A percentile compares a stretch with the other conserved stretches of the same genome.
phyloP scores from a whole-genome alignment of 2,113 vertebrate species.

The Diadophis punctatus region DNA sequence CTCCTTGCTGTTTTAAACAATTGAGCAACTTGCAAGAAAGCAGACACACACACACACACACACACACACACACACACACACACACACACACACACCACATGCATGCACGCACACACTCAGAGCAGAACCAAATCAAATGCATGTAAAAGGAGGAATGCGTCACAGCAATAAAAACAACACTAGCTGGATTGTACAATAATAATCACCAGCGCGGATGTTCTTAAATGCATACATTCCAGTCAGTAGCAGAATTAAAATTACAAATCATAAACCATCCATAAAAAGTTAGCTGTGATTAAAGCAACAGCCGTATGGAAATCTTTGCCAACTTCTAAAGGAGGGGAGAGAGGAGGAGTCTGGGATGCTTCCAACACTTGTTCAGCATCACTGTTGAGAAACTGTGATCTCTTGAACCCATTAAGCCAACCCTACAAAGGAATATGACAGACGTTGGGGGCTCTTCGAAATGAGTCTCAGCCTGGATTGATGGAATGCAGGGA shows the following conservation, averaged over 20 bases:
- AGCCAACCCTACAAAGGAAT: background rate
- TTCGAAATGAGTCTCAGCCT: background rate
- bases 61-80: background rate
- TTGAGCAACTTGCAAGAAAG: background rate
- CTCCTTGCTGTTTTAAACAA: background rate
- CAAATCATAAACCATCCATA: background rate
- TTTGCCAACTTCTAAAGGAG: background rate
- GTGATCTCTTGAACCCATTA: background rate
- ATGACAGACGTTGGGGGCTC: background rate
- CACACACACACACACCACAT: too few species aligned
- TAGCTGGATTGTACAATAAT: background rate
- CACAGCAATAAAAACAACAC: background rate
- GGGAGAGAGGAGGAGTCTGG: background rate
- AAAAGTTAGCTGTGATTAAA: background rate
- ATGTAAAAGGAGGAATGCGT: background rate
- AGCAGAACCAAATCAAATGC: background rate
- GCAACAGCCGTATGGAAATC: background rate
- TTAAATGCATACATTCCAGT: background rate
- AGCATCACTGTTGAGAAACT: background rate
- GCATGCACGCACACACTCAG: background rate
- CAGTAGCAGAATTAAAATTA: background rate
- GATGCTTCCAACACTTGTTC: background rate
- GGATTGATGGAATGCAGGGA: background rate
- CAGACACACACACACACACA: too few species aligned
- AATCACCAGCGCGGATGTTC: background rate